phyloP scores from a whole-genome alignment of 2,888 invertebrate genomes.

The Himalopsyche kuldschensis region DNA sequence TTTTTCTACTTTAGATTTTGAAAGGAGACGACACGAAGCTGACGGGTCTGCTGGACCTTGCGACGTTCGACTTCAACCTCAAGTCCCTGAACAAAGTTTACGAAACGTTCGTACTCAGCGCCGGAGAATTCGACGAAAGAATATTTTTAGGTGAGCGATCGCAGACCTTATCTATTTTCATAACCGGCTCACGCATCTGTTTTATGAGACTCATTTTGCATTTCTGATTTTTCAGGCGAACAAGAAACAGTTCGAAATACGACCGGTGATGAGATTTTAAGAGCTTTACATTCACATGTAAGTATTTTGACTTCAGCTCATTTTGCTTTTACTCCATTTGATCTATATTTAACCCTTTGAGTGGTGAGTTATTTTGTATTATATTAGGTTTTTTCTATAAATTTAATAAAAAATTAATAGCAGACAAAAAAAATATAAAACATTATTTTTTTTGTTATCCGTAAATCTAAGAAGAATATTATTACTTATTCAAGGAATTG shows the following conservation, averaged over 20 bases:
- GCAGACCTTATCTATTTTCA: neutral
- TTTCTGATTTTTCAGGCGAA: conserved; percentile 49
- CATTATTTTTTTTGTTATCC: too few relatives aligned
- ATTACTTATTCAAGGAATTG: too few relatives aligned
- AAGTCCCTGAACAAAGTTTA: conserved; percentile 85
- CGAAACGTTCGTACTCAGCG: conserved; percentile 86
- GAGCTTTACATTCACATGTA: conserved; percentile 48
- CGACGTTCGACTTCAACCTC: conserved; percentile 81
- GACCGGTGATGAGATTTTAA: conserved; percentile 54
- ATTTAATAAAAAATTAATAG: too few relatives aligned
- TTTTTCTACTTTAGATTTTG: conserved; percentile 59
- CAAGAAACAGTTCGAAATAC: conserved; percentile 52
- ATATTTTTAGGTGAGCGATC: conserved; percentile 79
- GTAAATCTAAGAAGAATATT: too few relatives aligned
- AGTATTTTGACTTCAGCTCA: neutral
- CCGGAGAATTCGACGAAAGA: conserved; percentile 95
- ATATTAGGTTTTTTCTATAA: too few relatives aligned
- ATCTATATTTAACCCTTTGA: too few relatives aligned
- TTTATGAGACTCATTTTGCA: conserved; percentile 7
- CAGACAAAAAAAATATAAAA: too few relatives aligned
- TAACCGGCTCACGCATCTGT: too few relatives aligned
- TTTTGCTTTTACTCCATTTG: too few relatives aligned
- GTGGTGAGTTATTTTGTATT: too few relatives aligned
- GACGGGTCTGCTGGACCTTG: conserved; percentile 75
- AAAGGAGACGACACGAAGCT: conserved; percentile 72